Percentiles rank a stretch among this genome's conserved stretches.
phyloP scores from a whole-genome alignment of 1,140 invertebrate species.

The Drosophila busckii region DNA sequence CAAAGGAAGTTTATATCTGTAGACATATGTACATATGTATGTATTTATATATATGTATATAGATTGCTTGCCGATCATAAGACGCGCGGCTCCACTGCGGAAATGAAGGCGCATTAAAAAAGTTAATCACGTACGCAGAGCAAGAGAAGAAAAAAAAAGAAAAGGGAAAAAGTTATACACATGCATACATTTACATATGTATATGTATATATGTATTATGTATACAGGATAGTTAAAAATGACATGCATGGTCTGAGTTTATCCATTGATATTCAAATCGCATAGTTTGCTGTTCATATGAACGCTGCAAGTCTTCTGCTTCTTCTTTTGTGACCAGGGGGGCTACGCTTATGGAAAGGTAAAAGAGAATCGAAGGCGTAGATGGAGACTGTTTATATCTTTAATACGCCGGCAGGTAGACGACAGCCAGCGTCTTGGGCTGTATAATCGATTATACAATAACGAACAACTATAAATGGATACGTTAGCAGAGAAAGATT shows the following conservation, averaged over 20 bases:
- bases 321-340: no score
- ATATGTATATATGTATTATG: background rate
- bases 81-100: slow-evolving; percentile 13
- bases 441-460: slow-evolving; percentile 12
- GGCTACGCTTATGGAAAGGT: no score
- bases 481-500: slow-evolving; percentile 25
- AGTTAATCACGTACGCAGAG: slow-evolving; percentile 26
- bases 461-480: slow-evolving; percentile 26
- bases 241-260: slow-evolving; percentile 31
- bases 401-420: slow-evolving; percentile 23
- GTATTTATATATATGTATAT: background rate
- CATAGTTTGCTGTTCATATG: no score
- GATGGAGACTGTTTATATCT: background rate
- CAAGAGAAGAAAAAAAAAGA: slow-evolving; percentile 29
- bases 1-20: no score
- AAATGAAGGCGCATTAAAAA: slow-evolving; percentile 32
- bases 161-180: slow-evolving; percentile 23
- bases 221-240: slow-evolving; percentile 37
- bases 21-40: background rate
- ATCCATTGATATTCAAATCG: slow-evolving; percentile 60
- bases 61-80: slow-evolving; percentile 9
- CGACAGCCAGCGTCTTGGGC: no score
- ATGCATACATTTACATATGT: background rate
- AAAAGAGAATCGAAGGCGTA: background rate
- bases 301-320: no score